Conservation (phyloP, 2,888 invertebrate genomes). For the Scaeva pyrastri region DNA sequence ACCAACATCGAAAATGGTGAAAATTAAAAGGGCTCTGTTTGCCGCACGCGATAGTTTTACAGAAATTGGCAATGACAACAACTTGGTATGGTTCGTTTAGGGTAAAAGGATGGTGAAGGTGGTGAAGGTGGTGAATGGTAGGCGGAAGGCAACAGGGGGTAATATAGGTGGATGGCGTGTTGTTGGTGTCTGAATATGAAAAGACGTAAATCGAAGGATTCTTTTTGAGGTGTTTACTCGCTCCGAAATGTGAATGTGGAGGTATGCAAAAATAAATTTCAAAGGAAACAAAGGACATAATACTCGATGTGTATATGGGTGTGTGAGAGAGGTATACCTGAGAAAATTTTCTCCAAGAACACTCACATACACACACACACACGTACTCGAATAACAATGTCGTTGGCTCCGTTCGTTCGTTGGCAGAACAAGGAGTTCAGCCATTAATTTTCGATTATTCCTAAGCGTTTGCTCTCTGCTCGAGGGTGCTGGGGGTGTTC, state of each 20-base stretch:
- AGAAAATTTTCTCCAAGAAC: background rate
- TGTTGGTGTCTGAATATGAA: background rate
- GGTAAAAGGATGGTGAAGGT: background rate
- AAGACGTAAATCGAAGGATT: constrained; percentile 24
- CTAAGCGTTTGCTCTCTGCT: constrained; percentile 28
- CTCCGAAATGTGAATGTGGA: background rate
- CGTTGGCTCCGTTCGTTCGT: constrained; percentile 22
- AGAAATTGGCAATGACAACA: constrained; percentile 39
- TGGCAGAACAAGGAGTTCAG: constrained; percentile 40
- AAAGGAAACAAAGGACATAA: constrained; percentile 23
- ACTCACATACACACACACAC: background rate
- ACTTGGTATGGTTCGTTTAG: background rate
- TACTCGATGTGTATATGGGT: background rate
- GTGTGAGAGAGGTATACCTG: background rate
- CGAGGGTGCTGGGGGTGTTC: background rate
- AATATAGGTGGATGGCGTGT: constrained; percentile 1
- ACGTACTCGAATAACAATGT: background rate
- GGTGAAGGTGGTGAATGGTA: background rate
- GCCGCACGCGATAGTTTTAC: constrained; percentile 63
- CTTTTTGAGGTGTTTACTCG: constrained; percentile 14
- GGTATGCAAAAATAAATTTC: constrained; percentile 40
- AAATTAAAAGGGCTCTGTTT: constrained; percentile 43
- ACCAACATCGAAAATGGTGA: constrained; percentile 22
- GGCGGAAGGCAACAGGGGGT: background rate
- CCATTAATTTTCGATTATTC: constrained; percentile 74